Percentiles rank a stretch among this genome's conserved stretches.
These are phyloP conservation scores for Leiothrix lutea DNA, from an alignment of 2,113 vertebrate genomes.

Conservation along the genomic window DNA sequence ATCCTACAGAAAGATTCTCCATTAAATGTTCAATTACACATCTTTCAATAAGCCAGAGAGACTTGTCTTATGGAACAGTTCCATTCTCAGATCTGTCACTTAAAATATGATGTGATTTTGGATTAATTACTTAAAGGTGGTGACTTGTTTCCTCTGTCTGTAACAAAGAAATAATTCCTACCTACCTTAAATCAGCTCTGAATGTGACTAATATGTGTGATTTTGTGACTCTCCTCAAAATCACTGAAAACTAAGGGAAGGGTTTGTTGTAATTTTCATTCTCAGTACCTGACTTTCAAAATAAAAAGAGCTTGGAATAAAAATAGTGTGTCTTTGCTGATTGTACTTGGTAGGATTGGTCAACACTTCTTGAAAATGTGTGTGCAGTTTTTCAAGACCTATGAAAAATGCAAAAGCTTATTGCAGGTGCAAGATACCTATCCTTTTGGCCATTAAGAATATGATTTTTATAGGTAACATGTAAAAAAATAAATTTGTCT, in stretches of 20 bases:
- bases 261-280: neutral
- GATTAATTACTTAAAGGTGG: constrained; percentile 17
- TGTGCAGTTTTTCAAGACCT: neutral
- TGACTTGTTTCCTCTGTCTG: neutral
- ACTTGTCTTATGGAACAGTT: neutral
- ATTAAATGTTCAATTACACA: constrained; percentile 22
- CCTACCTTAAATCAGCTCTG: neutral
- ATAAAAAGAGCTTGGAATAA: neutral
- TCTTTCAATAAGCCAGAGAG: constrained; percentile 19
- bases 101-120: constrained; percentile 8
- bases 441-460: neutral
- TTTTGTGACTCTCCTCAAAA: neutral
- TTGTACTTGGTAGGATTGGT: neutral
- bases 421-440: neutral
- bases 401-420: neutral
- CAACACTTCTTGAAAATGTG: neutral
- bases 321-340: neutral
- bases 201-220: neutral
- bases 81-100: constrained; percentile 3
- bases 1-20: constrained; percentile 6
- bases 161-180: constrained; percentile 14
- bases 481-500: neutral
- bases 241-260: neutral
- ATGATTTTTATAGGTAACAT: neutral
- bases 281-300: neutral